Conservation (phyloP, 2,113 vertebrate genomes). For the Cavia porcellus region DNA sequence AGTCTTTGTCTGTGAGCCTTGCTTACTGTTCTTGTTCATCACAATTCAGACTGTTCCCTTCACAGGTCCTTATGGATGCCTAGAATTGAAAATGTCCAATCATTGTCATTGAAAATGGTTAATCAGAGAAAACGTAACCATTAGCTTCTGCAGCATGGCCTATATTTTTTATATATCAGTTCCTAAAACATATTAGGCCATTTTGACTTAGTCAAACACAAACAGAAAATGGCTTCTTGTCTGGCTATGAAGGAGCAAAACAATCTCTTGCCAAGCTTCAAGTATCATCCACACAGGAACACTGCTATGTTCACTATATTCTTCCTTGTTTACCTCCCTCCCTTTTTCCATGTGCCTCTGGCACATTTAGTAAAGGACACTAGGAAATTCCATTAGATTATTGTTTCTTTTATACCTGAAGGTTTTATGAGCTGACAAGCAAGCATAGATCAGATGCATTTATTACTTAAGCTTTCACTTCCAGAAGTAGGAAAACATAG, state of each 20-base stretch:
- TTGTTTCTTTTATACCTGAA: neutral
- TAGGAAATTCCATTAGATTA: neutral
- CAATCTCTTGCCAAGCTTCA: neutral
- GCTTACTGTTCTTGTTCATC: neutral
- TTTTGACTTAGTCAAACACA: neutral
- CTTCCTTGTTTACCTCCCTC: neutral
- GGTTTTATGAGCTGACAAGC: neutral
- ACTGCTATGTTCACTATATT: accelerated
- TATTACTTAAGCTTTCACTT: conserved; percentile 35
- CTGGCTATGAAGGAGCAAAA: neutral
- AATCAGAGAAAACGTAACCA: neutral
- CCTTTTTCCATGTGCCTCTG: neutral
- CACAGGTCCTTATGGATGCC: neutral
- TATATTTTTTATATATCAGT: neutral
- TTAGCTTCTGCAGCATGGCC: neutral
- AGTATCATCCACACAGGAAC: accelerated
- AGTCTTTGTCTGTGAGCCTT: neutral
- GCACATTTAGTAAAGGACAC: neutral
- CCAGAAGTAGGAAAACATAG: neutral
- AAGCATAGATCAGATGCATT: neutral
- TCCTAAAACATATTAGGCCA: neutral
- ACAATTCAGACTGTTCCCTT: neutral
- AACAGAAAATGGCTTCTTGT: neutral
- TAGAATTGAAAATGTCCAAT: neutral
- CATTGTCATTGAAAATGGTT: neutral